Evolutionary conservation across 2,113 vertebrate species (phyloP).

Genomic region (Acanthisitta chloris): DNA sequence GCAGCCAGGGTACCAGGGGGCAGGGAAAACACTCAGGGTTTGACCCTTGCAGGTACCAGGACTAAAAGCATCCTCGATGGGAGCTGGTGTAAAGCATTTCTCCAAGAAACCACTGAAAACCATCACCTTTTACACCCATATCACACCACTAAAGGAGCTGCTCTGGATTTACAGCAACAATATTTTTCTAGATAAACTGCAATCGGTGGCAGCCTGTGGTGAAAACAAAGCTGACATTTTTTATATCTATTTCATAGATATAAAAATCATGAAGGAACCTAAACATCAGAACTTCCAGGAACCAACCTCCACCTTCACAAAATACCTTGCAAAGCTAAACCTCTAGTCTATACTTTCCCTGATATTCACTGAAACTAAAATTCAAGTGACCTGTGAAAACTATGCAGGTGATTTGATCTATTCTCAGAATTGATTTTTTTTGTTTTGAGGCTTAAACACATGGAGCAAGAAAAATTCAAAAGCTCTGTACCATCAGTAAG

Average conservation of each 20-base stretch:
- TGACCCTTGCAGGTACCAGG: too few species aligned
- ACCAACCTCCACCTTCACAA: neutral
- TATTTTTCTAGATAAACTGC: neutral
- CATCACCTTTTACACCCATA: neutral
- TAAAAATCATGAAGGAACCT: neutral
- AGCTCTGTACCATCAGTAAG: neutral
- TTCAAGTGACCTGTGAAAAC: neutral
- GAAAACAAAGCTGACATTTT: neutral
- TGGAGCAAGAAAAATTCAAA: neutral
- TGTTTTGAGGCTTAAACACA: neutral
- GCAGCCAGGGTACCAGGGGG: neutral
- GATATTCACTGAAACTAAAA: neutral
- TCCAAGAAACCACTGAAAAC: neutral
- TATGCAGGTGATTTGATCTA: neutral
- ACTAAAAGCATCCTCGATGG: neutral
- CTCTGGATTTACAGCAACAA: neutral
- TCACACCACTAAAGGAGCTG: neutral
- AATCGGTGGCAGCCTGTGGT: accelerated
- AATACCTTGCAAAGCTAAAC: neutral
- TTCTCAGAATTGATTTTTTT: neutral
- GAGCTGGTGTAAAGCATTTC: neutral
- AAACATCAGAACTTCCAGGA: neutral
- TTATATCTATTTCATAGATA: neutral
- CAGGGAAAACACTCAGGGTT: accelerated
- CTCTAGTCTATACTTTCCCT: neutral